Conservation (phyloP, 2,888 invertebrate species). For the Euzophera pinguis region DNA sequence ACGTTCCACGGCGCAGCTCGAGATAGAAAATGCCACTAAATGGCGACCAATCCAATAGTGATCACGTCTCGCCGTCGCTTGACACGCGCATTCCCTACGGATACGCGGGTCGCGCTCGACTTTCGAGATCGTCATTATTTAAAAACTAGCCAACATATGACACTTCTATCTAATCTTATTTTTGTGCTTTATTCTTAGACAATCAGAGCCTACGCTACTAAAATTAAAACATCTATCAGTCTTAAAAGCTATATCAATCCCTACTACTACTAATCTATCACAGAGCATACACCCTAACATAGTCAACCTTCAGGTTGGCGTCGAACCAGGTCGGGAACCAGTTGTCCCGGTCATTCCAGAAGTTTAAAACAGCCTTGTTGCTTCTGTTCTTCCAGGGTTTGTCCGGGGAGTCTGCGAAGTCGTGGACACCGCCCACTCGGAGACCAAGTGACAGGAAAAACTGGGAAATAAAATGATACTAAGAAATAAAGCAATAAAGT, state of each 20-base stretch:
- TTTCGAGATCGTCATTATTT: too few relatives aligned
- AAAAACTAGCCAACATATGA: too few relatives aligned
- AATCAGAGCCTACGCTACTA: too few relatives aligned
- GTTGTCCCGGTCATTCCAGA: constrained; percentile 80
- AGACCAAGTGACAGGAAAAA: constrained; percentile 88
- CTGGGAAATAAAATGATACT: constrained; percentile 62
- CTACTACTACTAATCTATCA: constrained; percentile 26
- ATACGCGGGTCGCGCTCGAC: too few relatives aligned
- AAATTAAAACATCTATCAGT: neutral
- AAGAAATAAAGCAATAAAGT: too few relatives aligned
- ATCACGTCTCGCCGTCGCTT: too few relatives aligned
- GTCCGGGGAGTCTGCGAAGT: constrained; percentile 82
- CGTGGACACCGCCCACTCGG: constrained; percentile 88
- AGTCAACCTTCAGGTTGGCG: constrained; percentile 79
- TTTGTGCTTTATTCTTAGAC: too few relatives aligned
- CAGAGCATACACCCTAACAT: constrained; percentile 79
- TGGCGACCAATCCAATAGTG: too few relatives aligned
- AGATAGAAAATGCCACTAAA: too few relatives aligned
- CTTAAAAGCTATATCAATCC: neutral
- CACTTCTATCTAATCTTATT: too few relatives aligned
- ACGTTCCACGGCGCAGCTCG: too few relatives aligned
- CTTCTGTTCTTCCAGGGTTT: constrained; percentile 89
- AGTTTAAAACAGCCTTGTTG: constrained; percentile 81
- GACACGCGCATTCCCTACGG: too few relatives aligned
- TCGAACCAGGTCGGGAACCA: constrained; percentile 84